These are phyloP conservation scores for Lapara coniferarum DNA, from an alignment of 2,888 invertebrate species.

Conservation along the genomic window DNA sequence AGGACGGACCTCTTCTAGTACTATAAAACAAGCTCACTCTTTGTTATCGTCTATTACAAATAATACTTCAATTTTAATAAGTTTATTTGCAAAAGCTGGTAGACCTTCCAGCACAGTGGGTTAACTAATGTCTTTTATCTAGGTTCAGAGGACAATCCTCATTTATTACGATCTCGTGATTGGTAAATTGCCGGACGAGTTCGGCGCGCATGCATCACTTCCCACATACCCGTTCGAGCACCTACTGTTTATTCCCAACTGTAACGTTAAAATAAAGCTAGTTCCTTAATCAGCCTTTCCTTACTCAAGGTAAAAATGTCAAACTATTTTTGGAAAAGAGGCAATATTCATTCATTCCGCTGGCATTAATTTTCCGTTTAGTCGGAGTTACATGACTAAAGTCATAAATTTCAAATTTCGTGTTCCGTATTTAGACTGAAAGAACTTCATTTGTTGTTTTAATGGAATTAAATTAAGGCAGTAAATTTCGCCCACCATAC, in stretches of 20 bases:
- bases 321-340: not conserved
- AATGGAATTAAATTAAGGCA: constrained; percentile 66
- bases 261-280: not conserved
- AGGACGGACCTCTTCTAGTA: too few species aligned
- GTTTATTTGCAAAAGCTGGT: not conserved
- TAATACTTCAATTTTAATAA: not conserved
- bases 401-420: constrained; percentile 20
- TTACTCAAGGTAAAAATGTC: not conserved
- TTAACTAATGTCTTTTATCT: constrained; percentile 12
- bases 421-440: constrained; percentile 36
- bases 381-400: constrained; percentile 20
- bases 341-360: not conserved
- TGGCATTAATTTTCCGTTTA: constrained; percentile 6
- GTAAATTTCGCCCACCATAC: constrained; percentile 69
- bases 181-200: constrained; percentile 78
- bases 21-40: too few species aligned
- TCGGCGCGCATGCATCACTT: constrained; percentile 55
- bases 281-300: constrained; percentile 8
- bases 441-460: constrained; percentile 47
- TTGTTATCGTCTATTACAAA: not conserved
- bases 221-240: constrained; percentile 52
- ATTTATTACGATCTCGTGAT: constrained; percentile 56
- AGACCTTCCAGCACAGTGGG: not conserved
- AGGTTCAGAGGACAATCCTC: constrained; percentile 51
- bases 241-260: constrained; percentile 25